phyloP scores from a whole-genome alignment of 2,113 vertebrate species.

The Shinisaurus crocodilurus region DNA sequence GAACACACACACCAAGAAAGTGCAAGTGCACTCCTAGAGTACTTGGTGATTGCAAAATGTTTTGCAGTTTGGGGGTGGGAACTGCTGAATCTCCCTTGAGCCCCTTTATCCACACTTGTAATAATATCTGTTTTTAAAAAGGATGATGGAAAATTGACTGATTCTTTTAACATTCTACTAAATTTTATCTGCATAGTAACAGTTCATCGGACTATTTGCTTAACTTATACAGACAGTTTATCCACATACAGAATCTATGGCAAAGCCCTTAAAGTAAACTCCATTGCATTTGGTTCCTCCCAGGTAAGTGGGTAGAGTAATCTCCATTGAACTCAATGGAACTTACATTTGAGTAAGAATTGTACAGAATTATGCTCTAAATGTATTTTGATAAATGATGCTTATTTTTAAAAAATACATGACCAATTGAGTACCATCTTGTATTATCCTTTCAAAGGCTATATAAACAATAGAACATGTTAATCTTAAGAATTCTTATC shows the following conservation, averaged over 20 bases:
- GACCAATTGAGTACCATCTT: neutral
- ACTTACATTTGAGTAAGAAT: neutral
- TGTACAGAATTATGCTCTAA: neutral
- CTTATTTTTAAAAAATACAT: neutral
- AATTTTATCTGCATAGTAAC: neutral
- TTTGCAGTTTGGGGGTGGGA: neutral
- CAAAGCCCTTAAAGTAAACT: constrained; percentile 5
- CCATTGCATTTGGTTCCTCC: neutral
- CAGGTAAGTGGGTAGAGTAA: neutral
- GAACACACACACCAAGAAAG: too few species aligned
- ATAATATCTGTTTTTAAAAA: neutral
- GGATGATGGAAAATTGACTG: neutral
- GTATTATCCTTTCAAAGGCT: neutral
- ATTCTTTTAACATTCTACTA: neutral
- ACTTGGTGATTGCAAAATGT: neutral
- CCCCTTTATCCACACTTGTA: neutral
- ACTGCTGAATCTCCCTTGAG: neutral
- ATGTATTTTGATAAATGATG: constrained; percentile 3
- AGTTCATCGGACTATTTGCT: neutral
- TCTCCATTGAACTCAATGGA: neutral
- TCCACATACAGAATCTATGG: neutral
- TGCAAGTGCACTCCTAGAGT: neutral
- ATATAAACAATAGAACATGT: neutral
- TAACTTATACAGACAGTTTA: neutral
- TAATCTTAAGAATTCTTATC: constrained; percentile 43